These are phyloP conservation scores for Opisthocomus hoazin DNA, from an alignment of 2,113 vertebrate species.

Conservation along the genomic window DNA sequence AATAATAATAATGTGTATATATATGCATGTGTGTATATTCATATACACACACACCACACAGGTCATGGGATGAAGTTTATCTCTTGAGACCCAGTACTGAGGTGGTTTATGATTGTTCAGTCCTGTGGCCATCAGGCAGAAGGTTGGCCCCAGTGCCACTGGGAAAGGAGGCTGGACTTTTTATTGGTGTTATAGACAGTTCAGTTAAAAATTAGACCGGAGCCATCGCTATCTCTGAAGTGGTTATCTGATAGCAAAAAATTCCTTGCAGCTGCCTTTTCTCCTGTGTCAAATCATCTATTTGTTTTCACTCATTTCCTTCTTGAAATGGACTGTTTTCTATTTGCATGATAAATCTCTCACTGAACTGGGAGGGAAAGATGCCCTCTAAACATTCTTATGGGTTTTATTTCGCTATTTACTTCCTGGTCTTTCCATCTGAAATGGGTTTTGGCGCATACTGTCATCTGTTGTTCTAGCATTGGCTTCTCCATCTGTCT, in stretches of 20 bases:
- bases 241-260: neutral
- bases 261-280: neutral
- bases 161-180: neutral
- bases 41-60: rapidly evolving
- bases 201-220: neutral
- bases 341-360: neutral
- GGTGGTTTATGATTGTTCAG: neutral
- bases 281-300: neutral
- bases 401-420: neutral
- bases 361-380: neutral
- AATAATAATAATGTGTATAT: neutral
- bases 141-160: neutral
- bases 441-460: neutral
- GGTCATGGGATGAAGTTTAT: neutral
- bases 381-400: neutral
- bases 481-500: neutral
- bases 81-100: neutral
- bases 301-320: neutral
- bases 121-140: neutral
- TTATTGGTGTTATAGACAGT: neutral
- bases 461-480: neutral
- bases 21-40: neutral
- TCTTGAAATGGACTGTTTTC: neutral
- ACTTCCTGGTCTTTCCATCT: neutral
- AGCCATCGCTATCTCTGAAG: neutral